phyloP scores from a whole-genome alignment of 2,888 invertebrate species.

The Trissolcus japonicus region DNA sequence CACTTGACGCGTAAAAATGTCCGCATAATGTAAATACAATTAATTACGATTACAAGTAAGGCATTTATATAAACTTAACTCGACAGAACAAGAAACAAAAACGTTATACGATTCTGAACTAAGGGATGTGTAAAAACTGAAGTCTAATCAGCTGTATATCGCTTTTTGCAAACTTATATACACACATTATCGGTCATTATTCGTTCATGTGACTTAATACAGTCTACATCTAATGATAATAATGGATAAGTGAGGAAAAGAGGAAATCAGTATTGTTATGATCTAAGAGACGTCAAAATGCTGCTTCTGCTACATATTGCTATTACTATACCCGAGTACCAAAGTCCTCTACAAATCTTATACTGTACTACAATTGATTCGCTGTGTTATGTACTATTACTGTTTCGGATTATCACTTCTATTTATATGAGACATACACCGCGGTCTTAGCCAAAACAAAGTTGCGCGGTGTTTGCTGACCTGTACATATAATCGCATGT shows the following conservation, averaged over 20 bases:
- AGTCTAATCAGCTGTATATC: conserved; percentile 66
- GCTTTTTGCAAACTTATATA: conserved; percentile 64
- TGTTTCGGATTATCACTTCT: conserved; percentile 43
- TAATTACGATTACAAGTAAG: conserved; percentile 53
- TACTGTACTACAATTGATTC: conserved; percentile 39
- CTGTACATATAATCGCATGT: conserved; percentile 45
- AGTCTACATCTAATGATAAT: conserved; percentile 33
- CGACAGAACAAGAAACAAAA: conserved; percentile 25
- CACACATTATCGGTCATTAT: conserved; percentile 37
- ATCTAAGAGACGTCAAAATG: conserved; percentile 26
- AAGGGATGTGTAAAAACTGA: conserved; percentile 63
- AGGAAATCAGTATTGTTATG: conserved; percentile 17
- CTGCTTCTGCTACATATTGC: conserved; percentile 52
- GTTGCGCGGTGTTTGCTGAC: conserved; percentile 14
- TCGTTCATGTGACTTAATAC: conserved; percentile 57
- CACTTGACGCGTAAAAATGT: conserved; percentile 27
- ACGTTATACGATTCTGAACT: conserved; percentile 61
- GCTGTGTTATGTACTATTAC: conserved; percentile 49
- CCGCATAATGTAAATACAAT: conserved; percentile 60
- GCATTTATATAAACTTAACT: conserved; percentile 59
- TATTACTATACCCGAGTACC: conserved; percentile 42
- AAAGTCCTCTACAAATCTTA: conserved; percentile 41
- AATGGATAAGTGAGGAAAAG: conserved; percentile 13
- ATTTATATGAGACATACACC: conserved; percentile 37
- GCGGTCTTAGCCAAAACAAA: conserved; percentile 24